Evolutionary conservation across 2,797 vertebrate species (phyloP), one percentile per base, ranked within the genome.

Genomic region (Lacerta bilineata): DNA sequence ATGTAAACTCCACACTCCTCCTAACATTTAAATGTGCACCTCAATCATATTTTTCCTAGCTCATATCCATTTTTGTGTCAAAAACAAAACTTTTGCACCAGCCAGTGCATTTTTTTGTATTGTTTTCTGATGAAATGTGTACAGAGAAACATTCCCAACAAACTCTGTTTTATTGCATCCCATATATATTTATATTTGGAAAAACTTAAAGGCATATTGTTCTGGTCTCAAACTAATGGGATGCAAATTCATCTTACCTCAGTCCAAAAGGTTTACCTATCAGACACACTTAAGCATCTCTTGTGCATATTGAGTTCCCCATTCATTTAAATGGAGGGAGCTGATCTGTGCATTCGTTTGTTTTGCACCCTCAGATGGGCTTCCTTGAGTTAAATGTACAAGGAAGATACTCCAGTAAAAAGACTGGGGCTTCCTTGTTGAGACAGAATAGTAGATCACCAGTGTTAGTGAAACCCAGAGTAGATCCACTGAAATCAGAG

Each of bases 1-100:
- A 90, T 87, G 92, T 89, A 95, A 95, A 95, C 93, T 93, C 94
- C 43, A 59, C 84, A 90, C 91, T 90, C 86, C 89, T 79, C 74
- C 85, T 88, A 88, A 89, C 29, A 86, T 0, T 4, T 87, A 93
- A 93, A 94, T 87, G 90, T 90, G 68, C 76, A 77, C 84, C 89
- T 43, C 41, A 87, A 86, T 88, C 55, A 87, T 50, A 33, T 88
- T 87, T 93, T 87, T 55, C 89, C 85, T 43, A 72, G 8, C 33
- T 69, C 39, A 17, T 87, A 78, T 64, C 76, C 15, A 33, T 74
- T 92, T 93, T 91, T 86, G 59, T 89, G 33, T 87, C 83, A 90
- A 74, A 8, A 92, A 5, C 75, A 80, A 80, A 17, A 90, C 71
- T 90, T 92, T 93, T 91, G 7, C 76, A 86, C 50, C 66, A 43